Base-by-base conservation (phyloP, 2,888 invertebrate genomes). In the Cheilosia variabilis region DNA sequence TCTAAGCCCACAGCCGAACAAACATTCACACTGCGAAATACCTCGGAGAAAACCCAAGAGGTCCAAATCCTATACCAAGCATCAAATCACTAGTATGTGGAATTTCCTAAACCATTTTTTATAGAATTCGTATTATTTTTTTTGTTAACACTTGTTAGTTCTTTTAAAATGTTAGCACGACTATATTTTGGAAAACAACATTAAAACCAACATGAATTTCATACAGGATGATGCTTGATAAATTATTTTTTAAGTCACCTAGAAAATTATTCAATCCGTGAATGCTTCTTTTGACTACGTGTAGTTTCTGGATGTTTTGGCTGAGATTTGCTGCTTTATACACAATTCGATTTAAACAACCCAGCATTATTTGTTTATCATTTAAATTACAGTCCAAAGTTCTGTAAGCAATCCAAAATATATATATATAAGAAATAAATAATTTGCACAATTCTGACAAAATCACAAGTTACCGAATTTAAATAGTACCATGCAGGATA, bases 371-470 rank as follows among this genome's bases (percentile, higher is more conserved):
- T 55, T 31, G 3, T 31, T 55, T 17, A 55, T n/a, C 24, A 50
- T 22, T 57, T 37, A 17, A 57, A 34, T 19, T 34, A 19, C 10
- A 13, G 10, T 57, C 15, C 17, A 52, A 52, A 24, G 19, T 52
- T 52, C 52, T 52, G 24, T 24, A 52, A 52, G 13, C 24, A 22
- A 52, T 52, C 13, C 4, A 52, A 52, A 52, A 45, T n/a, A n/a
- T n/a, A n/a, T n/a, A n/a, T n/a, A n/a, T n/a, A n/a, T 17, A 17
- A 7, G n/a, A 45, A 45, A 47, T 37, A 37, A 37, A 37, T 1
- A 37, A 37, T 10, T 37, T 13, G 13, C 4, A 47, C 3, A 47
- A 17, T 17, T 47, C 7, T 2, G 45, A 45, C 15, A n/a, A 45
- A 45, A n/a, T 45, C 15, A 45, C 17, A 17, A n/a, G 1, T 5